phyloP scores from a whole-genome alignment of 2,797 vertebrate genomes.

The Peromyscus attwateri region DNA sequence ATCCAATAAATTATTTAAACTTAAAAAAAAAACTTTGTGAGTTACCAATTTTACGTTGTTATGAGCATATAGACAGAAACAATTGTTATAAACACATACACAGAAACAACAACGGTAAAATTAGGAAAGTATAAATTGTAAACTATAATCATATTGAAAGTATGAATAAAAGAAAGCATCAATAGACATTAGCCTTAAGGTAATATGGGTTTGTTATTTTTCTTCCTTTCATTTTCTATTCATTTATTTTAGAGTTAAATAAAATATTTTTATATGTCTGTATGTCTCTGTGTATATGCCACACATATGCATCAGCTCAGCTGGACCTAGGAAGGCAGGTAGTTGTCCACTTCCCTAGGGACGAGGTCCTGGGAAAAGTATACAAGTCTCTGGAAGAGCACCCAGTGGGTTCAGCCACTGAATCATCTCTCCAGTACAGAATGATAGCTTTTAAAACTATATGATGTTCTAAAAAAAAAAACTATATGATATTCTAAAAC shows the following conservation, averaged over 20 bases:
- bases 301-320: background rate
- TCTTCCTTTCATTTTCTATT: background rate
- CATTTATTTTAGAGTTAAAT: no score
- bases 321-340: no score
- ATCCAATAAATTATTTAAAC: background rate
- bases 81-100: no score
- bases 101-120: background rate
- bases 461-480: background rate
- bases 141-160: background rate
- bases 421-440: background rate
- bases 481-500: background rate
- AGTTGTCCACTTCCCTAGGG: no score
- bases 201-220: background rate
- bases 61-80: background rate
- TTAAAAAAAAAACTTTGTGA: background rate
- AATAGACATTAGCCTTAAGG: background rate
- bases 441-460: background rate
- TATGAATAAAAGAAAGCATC: background rate
- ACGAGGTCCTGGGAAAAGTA: background rate
- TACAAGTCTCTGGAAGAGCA: background rate
- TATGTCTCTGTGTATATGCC: background rate
- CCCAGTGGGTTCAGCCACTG: background rate
- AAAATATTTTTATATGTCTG: background rate
- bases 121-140: background rate
- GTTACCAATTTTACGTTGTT: background rate